Evolutionary conservation across 2,888 invertebrate genomes (phyloP).

Genomic region (Hydrotaea cyrtoneurina): DNA sequence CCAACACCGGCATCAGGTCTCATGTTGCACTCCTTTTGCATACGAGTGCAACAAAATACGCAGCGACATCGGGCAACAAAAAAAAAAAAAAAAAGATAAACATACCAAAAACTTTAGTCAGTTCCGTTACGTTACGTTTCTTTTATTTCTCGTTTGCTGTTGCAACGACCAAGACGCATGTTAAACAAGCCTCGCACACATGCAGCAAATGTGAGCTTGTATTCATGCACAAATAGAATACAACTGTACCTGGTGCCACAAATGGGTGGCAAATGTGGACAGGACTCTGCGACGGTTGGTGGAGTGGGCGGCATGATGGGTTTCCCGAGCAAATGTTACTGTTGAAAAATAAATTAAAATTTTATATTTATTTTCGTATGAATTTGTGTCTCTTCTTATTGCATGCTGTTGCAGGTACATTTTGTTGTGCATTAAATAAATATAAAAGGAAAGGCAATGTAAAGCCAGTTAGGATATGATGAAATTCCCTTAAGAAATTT

Average conservation of each 20-base stretch:
- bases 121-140: background rate
- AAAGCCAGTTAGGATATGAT: slow-evolving; percentile 6
- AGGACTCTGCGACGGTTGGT: background rate
- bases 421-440: slow-evolving; percentile 6
- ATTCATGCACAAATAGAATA: background rate
- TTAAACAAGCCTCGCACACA: background rate
- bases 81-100: slow-evolving; percentile 15
- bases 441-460: background rate
- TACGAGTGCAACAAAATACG: background rate
- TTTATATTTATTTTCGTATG: slow-evolving; percentile 27
- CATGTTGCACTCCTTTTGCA: slow-evolving; percentile 5
- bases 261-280: background rate
- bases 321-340: slow-evolving; percentile 13
- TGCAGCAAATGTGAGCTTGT: background rate
- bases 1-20: background rate
- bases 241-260: background rate
- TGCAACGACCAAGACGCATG: slow-evolving; percentile 22
- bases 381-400: no score
- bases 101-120: background rate
- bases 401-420: no score
- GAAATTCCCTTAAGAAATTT: slow-evolving; percentile 33
- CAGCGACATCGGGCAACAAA: background rate
- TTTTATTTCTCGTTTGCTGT: background rate
- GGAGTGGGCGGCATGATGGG: background rate
- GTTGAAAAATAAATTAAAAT: slow-evolving; percentile 39